Base-by-base conservation (phyloP, 1,140 invertebrate species). In the Eueides isabella region DNA sequence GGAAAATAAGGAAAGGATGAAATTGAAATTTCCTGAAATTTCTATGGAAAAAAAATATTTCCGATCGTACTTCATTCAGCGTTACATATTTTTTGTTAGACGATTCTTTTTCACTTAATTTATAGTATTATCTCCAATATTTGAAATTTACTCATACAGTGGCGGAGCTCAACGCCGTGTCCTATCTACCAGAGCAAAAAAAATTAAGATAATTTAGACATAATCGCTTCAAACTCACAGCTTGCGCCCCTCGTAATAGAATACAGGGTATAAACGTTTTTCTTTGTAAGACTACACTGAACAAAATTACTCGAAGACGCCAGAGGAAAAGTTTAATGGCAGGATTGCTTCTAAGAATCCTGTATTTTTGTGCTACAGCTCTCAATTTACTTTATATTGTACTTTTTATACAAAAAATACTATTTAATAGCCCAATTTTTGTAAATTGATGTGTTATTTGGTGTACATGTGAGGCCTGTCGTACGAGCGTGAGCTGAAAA, bases 241-340 rank as follows among this genome's bases (percentile, higher is more conserved):
- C 66, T 78, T 75, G 61, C 35, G 65, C 71, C 19, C 33, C 63
- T 35, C 16, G 69, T 78, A 78, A 76, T 72, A 71, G 70, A 72
- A 76, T 78, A 78, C 64, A 67, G 55, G 71, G 71, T 71, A 67
- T 67, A 76, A 81, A 76, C 73, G 71, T 72, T 81, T 78, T 81
- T 76, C 79, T 75, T 81, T 81, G 79, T 78, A 80, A 78, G 69
- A 74, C 71, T 79, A 81, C 44, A 81, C 77, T 71, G 64, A 38
- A 55, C 66, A 64, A 79, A 81, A 79, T 79, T 79, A 77, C 78
- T 77, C 71, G 74, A 77, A 74, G 86, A 86, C 81, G 85, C 78
- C 81, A 78, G 72, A 71, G 80, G 80, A 86, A 55, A 89, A 87
- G 86, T 89, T 89, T 84, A 80, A 74, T 74, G 67, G 41, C 61